Percentiles rank a stretch among this genome's conserved stretches.
Evolutionary conservation across 2,797 vertebrate species (phyloP).

Genomic region (Squalus acanthias): DNA sequence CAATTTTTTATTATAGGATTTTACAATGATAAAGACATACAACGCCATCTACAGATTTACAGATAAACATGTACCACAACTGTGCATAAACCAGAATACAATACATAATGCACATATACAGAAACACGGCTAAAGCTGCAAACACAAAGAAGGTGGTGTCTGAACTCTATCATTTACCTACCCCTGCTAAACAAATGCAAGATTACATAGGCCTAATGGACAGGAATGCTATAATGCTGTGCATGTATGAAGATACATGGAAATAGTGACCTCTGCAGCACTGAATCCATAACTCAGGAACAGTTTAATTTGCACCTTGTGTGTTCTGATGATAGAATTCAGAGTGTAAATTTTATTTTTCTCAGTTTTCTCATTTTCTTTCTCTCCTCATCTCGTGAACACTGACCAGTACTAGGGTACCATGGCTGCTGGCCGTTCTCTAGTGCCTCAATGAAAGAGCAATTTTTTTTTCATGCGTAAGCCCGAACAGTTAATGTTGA

Average conservation of each 20-base stretch:
- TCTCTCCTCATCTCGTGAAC: neutral
- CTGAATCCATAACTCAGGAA: neutral
- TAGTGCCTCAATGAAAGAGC: neutral
- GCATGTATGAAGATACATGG: neutral
- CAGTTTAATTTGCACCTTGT: neutral
- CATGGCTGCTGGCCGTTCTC: neutral
- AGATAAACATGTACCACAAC: neutral
- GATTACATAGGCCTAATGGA: neutral
- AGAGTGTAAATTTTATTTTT: neutral
- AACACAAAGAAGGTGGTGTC: neutral
- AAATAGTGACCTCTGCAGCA: neutral
- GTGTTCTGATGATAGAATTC: neutral
- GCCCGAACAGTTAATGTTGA: neutral
- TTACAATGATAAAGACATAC: neutral
- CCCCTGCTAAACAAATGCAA: neutral
- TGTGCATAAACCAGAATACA: too few species aligned
- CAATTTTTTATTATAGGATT: neutral
- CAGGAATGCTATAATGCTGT: neutral
- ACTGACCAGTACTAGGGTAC: neutral
- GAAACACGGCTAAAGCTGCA: neutral
- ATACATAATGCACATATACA: neutral
- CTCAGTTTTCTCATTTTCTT: neutral
- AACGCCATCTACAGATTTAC: constrained; percentile 19
- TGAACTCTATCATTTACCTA: neutral
- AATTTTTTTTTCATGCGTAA: neutral